Evolutionary conservation across 2,888 invertebrate genomes (phyloP).

Genomic region (Drosophila acutilabella): DNA sequence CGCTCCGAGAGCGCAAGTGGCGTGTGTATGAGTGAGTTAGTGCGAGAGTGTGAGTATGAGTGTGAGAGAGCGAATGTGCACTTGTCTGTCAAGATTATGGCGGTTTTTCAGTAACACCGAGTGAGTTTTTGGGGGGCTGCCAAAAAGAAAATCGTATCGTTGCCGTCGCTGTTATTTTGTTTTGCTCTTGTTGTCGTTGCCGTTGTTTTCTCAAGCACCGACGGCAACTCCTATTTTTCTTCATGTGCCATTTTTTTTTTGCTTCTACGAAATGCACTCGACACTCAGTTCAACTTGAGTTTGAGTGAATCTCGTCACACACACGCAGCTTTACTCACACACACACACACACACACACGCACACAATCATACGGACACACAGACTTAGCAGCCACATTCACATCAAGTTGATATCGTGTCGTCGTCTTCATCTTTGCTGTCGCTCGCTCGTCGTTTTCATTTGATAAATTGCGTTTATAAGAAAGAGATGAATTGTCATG

Average conservation of each 20-base stretch:
- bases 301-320: slow-evolving; percentile 40
- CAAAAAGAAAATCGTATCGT: slow-evolving; percentile 55
- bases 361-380: too few relatives aligned
- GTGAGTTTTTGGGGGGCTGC: slow-evolving; percentile 38
- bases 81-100: slow-evolving; percentile 81
- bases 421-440: slow-evolving; percentile 82
- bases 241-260: slow-evolving; percentile 66
- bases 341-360: slow-evolving; percentile 4
- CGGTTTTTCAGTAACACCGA: slow-evolving; percentile 65
- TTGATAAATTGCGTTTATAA: slow-evolving; percentile 85
- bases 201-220: slow-evolving; percentile 59
- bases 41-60: slow-evolving; percentile 20
- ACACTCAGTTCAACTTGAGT: slow-evolving; percentile 42
- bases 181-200: slow-evolving; percentile 16
- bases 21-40: slow-evolving; percentile 19
- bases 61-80: slow-evolving; percentile 57
- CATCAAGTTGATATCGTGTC: slow-evolving; percentile 82
- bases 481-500: slow-evolving; percentile 85
- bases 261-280: slow-evolving; percentile 42
- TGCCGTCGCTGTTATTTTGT: slow-evolving; percentile 13
- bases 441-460: slow-evolving; percentile 83
- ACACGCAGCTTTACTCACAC: slow-evolving; percentile 23
- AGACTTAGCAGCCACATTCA: slow-evolving; percentile 32
- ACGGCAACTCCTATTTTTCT: slow-evolving; percentile 83
- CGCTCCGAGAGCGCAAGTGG: slow-evolving; percentile 23